Conservation (phyloP, 2,113 vertebrate genomes). For the Panthera leo region DNA sequence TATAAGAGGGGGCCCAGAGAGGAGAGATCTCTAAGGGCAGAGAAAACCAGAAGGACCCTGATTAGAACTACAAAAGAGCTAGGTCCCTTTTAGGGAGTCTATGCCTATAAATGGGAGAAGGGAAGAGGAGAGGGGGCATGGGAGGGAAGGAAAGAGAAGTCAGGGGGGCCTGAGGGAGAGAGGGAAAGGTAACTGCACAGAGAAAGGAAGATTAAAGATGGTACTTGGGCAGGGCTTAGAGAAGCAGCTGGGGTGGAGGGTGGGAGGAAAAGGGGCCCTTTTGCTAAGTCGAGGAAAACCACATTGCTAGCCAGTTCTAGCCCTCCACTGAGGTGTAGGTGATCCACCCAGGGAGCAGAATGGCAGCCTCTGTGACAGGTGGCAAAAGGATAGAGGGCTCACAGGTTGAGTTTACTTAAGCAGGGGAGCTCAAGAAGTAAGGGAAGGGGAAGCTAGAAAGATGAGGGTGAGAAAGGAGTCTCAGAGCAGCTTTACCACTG, state of each 20-base stretch:
- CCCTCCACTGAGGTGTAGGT: not conserved
- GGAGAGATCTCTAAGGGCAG: not conserved
- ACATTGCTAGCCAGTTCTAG: not conserved
- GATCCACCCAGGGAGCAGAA: not conserved
- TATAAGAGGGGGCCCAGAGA: not conserved
- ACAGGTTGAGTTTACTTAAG: not conserved
- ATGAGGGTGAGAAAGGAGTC: not conserved
- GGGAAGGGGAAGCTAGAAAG: not conserved
- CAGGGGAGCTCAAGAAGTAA: not conserved
- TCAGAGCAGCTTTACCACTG: not conserved
- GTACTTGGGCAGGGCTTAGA: not conserved
- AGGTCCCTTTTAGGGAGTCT: not conserved
- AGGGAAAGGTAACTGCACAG: not conserved
- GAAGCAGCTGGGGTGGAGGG: not conserved
- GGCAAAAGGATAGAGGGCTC: not conserved
- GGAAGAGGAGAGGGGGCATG: not conserved
- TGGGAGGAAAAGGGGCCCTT: not conserved
- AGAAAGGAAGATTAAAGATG: not conserved
- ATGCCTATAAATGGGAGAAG: not conserved
- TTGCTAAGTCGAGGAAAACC: not conserved
- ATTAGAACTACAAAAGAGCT: not conserved
- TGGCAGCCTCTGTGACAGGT: not conserved
- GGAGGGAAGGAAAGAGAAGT: not conserved
- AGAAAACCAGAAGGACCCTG: not conserved
- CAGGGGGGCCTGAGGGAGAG: not conserved